phyloP scores from a whole-genome alignment of 92 coral and sea anemone genomes.

The Anthopleura xanthogrammica region DNA sequence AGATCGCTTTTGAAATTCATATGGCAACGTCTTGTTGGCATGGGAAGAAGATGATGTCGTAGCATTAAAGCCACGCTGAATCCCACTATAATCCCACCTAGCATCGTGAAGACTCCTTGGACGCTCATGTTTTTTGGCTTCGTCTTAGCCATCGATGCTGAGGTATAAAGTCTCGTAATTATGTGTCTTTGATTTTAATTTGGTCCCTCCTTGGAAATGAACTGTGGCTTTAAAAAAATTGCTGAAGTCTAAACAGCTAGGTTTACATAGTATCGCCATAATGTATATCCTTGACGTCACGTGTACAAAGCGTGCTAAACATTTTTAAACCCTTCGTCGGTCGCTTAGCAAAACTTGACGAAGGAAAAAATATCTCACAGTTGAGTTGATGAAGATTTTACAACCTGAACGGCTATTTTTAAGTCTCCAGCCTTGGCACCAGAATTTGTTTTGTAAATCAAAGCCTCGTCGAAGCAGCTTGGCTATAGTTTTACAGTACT shows the following conservation, averaged over 20 bases:
- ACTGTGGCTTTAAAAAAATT: not conserved
- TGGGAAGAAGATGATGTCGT: constrained; percentile 71
- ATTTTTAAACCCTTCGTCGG: constrained; percentile 15
- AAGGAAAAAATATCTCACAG: not conserved
- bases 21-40: constrained; percentile 81
- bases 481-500: not conserved
- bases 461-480: not conserved
- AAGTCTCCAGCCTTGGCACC: not conserved
- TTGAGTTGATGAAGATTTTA: not conserved
- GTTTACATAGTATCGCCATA: constrained; percentile 20
- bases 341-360: constrained; percentile 33
- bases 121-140: constrained; percentile 73
- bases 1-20: constrained; percentile 67
- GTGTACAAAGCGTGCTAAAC: constrained; percentile 21
- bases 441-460: constrained; percentile 17
- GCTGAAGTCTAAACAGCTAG: constrained; percentile 12
- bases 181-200: not conserved
- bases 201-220: not conserved
- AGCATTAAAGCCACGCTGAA: constrained; percentile 72
- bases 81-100: constrained; percentile 74
- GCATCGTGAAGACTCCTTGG: constrained; percentile 67
- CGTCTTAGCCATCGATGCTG: constrained; percentile 18
- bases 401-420: not conserved
- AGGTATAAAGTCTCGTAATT: not conserved
- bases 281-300: constrained; percentile 33